Base-by-base conservation (phyloP, 1,140 invertebrate genomes). In the Aleiodes sp. region DNA sequence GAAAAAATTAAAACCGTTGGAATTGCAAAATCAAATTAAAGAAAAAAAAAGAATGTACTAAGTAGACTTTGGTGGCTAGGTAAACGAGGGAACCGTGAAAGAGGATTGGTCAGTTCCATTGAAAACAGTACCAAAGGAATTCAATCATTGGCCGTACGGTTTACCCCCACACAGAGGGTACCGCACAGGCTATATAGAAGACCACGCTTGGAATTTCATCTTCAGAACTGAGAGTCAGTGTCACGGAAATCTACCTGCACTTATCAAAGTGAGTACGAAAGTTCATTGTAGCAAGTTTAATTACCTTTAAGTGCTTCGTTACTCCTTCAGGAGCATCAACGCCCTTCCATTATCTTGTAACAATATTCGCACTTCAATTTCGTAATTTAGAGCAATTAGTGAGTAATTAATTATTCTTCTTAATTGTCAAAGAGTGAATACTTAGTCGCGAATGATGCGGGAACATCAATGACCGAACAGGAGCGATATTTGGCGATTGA, bases 181-280 rank as follows among this genome's bases (percentile, higher is more conserved):
- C 14, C 56, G 37, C 78, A 69, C 80, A 85, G 75, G 80, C 82
- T 85, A 85, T 85, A 85, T 83, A 84, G 83, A 81, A 82, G 82
- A 84, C 82, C 76, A 65, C 82, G 72, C 79, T 24, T 71, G 75
- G 80, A 83, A 84, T 85, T 83, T 83, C 80, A 83, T 84, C 83
- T 85, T 83, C 83, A 85, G 82, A 85, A 79, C 80, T 78, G 73
- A 82, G 75, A 84, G 78, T 84, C 82, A 84, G 82, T 85, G 82
- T 84, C 80, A 84, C 77, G 80, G 81, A 78, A 81, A 73, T 76
- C 75, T 70, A 78, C 77, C 73, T 73, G 75, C 71, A 79, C 79
- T 71, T 81, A 78, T 70, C 70, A 33, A 80, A 81, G 82, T 84
- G 77, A 84, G 82, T 84, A 84, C 71, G 63, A 65, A 67, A 75